Evolutionary conservation across 2,113 vertebrate genomes (phyloP).

Genomic region (Grantiella picta): DNA sequence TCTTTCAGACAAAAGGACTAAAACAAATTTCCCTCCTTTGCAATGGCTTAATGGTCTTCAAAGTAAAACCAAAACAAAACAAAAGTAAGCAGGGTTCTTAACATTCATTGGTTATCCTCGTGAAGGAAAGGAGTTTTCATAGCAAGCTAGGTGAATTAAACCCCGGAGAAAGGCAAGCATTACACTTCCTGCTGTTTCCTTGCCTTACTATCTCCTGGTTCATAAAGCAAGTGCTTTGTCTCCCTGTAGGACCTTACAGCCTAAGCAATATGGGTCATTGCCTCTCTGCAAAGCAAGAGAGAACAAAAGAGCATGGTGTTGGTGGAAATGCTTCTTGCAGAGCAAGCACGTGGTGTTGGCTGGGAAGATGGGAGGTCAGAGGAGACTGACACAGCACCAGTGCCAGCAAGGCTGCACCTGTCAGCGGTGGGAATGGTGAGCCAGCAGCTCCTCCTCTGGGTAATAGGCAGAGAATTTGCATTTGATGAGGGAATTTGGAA

Average conservation of each 20-base stretch:
- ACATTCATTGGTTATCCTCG: not conserved
- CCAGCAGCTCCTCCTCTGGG: rapidly evolving
- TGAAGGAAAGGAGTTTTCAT: not conserved
- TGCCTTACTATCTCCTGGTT: not conserved
- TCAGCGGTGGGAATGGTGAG: not conserved
- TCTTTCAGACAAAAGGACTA: not conserved
- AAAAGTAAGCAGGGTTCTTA: not conserved
- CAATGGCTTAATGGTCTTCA: not conserved
- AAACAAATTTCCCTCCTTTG: not conserved
- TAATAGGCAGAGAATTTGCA: not conserved
- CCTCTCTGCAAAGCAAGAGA: not conserved
- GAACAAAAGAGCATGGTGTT: not conserved
- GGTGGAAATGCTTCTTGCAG: rapidly evolving
- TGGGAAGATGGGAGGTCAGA: not conserved
- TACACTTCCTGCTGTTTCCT: not conserved
- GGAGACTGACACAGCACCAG: not conserved
- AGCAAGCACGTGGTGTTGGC: not conserved
- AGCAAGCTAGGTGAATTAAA: not conserved
- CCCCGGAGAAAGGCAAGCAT: not conserved
- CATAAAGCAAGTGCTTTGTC: not conserved
- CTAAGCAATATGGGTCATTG: not conserved
- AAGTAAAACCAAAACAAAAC: too few relatives aligned
- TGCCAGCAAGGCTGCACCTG: not conserved
- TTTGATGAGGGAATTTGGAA: not conserved
- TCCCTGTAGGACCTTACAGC: not conserved